Conservation (phyloP, 2,888 invertebrate species). For the Saturnia pavonia region DNA sequence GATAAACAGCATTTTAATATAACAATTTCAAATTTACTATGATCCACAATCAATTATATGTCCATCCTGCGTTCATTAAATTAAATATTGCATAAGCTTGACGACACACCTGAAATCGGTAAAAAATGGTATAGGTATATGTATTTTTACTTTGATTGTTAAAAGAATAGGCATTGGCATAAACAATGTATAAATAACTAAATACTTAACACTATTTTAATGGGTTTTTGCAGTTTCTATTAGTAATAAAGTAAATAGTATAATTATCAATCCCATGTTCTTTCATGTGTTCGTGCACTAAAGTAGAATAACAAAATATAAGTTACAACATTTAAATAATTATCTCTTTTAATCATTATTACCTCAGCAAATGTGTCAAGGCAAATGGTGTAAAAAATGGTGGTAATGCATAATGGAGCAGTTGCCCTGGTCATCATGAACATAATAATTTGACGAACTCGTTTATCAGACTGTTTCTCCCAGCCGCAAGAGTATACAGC, state of each 20-base stretch:
- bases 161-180: no score
- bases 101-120: constrained; percentile 51
- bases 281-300: no score
- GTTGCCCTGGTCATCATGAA: constrained; percentile 61
- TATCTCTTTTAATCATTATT: constrained; percentile 21
- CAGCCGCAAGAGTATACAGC: constrained; percentile 63
- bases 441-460: constrained; percentile 49
- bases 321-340: neutral
- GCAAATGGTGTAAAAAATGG: constrained; percentile 58
- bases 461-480: constrained; percentile 49
- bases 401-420: constrained; percentile 52
- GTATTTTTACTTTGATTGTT: no score
- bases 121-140: constrained; percentile 22
- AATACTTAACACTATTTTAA: neutral
- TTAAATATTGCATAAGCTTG: constrained; percentile 59
- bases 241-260: neutral
- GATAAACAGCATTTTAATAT: neutral
- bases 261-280: neutral
- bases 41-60: constrained; percentile 20
- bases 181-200: no score
- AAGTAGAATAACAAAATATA: no score
- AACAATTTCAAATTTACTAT: neutral
- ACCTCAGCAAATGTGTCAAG: constrained; percentile 64
- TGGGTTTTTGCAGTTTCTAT: neutral
- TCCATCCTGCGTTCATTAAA: constrained; percentile 59